phyloP scores from a whole-genome alignment of 1,140 invertebrate genomes.

The Harlomillsia oculata region DNA sequence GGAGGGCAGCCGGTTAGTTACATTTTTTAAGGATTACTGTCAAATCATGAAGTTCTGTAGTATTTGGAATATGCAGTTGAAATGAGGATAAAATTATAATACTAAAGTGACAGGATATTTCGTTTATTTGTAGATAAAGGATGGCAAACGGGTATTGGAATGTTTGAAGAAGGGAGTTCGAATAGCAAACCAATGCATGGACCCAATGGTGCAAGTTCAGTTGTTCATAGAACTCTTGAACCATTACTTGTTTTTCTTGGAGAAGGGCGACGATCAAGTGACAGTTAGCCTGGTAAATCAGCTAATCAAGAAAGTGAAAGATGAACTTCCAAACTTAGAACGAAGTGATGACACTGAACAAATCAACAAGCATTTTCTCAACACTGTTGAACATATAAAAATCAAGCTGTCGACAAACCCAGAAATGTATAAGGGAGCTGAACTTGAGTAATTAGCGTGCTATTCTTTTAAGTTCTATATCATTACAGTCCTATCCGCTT shows the following conservation, averaged over 20 bases:
- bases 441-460: too few species aligned
- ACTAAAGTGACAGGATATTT: too few species aligned
- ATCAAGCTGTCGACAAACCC: constrained; percentile 50
- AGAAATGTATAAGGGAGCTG: constrained; percentile 39
- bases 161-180: constrained; percentile 91
- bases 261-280: constrained; percentile 79
- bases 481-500: too few species aligned
- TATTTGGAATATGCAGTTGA: too few species aligned
- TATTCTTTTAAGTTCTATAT: too few species aligned
- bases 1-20: constrained; percentile 57
- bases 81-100: too few species aligned
- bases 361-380: constrained; percentile 87
- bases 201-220: constrained; percentile 90
- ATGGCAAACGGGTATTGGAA: constrained; percentile 82
- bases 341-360: constrained; percentile 90
- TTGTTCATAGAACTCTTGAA: constrained; percentile 90
- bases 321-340: constrained; percentile 84
- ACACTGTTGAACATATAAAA: constrained; percentile 68
- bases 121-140: constrained; percentile 61
- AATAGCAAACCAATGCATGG: constrained; percentile 95
- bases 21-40: too few species aligned
- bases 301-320: constrained; percentile 82
- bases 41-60: too few species aligned
- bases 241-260: constrained; percentile 87
- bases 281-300: constrained; percentile 66